Conservation (phyloP, 2,888 invertebrate genomes). For the Hypomecis atomaria region DNA sequence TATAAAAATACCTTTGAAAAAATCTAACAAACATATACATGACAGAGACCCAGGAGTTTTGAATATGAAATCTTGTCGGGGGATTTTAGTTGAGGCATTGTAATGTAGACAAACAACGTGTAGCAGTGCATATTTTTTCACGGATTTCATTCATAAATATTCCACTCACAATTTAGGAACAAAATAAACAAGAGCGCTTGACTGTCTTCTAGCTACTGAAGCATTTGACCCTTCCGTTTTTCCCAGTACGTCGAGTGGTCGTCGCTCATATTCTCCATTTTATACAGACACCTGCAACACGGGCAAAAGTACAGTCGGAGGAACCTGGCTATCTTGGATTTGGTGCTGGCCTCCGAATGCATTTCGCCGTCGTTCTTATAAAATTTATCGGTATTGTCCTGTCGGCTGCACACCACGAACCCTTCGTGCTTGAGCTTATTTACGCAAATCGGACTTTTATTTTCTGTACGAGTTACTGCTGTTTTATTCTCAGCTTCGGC, state of each 20-base stretch:
- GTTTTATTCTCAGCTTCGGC: conserved; percentile 48
- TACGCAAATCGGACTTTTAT: conserved; percentile 29
- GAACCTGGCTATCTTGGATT: conserved; percentile 72
- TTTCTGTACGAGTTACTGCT: conserved; percentile 40
- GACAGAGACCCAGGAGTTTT: too few relatives aligned
- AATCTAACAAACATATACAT: too few relatives aligned
- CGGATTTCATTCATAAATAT: conserved; percentile 13
- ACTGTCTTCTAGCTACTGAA: conserved; percentile 4
- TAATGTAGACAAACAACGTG: too few relatives aligned
- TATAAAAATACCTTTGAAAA: too few relatives aligned
- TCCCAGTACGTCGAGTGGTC: conserved; percentile 42
- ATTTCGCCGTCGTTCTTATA: conserved; percentile 54
- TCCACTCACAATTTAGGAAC: conserved; percentile 20
- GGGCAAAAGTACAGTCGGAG: conserved; percentile 76
- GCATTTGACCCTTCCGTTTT: conserved; percentile 25
- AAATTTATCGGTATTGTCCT: conserved; percentile 37
- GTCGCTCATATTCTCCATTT: conserved; percentile 67
- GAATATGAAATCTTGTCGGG: too few relatives aligned
- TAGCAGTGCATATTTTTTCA: not conserved
- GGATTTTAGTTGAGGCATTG: too few relatives aligned
- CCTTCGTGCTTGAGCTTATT: conserved; percentile 33
- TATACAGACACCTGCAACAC: conserved; percentile 75
- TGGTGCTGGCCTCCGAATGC: conserved; percentile 55
- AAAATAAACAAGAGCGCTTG: not conserved
- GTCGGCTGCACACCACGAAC: conserved; percentile 46